Evolutionary conservation across 35 echinoderm and acorn worm genomes (phyloP).

Genomic region (Amphiura filiformis): DNA sequence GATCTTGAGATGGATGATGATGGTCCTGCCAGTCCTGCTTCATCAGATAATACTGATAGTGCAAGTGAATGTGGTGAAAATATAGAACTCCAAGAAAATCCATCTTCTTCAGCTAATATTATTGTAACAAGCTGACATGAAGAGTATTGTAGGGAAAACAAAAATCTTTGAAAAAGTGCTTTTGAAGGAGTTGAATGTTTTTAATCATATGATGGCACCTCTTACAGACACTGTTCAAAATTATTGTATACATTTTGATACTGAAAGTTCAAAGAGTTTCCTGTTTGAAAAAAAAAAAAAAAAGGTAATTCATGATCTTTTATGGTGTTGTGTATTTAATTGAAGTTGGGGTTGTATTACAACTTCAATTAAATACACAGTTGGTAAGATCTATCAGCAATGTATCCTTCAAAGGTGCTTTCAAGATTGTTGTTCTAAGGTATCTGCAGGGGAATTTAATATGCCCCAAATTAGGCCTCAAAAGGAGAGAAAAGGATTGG

Average conservation of each 20-base stretch:
- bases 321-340: too few species aligned
- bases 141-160: neutral
- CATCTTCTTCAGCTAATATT: neutral
- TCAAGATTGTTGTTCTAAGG: too few species aligned
- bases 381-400: too few species aligned
- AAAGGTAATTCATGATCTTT: too few species aligned
- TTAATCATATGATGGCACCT: neutral
- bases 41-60: conserved; percentile 89
- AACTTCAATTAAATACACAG: too few species aligned
- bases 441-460: too few species aligned
- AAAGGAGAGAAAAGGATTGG: too few species aligned
- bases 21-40: conserved; percentile 53
- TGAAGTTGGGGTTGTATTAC: too few species aligned
- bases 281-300: too few species aligned
- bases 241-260: neutral
- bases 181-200: neutral
- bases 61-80: conserved; percentile 55
- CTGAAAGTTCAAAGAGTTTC: too few species aligned
- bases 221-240: neutral
- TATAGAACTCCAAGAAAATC: neutral
- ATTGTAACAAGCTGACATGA: neutral
- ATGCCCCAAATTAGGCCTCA: too few species aligned
- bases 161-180: neutral
- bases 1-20: conserved; percentile 32
- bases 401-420: too few species aligned